These are phyloP conservation scores for Campoplex nolae DNA, from an alignment of 2,888 invertebrate species.

Conservation along the genomic window DNA sequence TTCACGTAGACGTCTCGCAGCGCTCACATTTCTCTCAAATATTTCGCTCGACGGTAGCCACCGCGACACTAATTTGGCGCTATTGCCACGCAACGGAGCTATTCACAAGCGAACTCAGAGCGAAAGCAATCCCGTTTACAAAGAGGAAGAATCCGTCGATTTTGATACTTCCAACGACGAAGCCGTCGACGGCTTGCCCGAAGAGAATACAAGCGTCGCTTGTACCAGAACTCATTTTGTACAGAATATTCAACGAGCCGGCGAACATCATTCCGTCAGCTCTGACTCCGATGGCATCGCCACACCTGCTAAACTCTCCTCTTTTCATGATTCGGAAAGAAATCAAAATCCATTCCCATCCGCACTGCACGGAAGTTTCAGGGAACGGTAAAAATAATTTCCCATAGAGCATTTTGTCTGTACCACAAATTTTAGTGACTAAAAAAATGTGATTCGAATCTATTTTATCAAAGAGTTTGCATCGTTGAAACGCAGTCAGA, in stretches of 20 bases:
- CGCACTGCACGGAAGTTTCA: conserved; percentile 78
- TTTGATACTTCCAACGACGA: conserved; percentile 78
- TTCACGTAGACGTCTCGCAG: conserved; percentile 94
- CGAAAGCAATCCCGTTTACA: conserved; percentile 73
- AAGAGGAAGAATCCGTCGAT: conserved; percentile 70
- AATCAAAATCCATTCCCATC: conserved; percentile 75
- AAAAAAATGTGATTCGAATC: background rate
- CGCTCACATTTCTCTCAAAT: conserved; percentile 97
- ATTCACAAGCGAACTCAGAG: conserved; percentile 74
- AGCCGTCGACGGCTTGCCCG: conserved; percentile 79
- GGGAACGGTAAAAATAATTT: conserved; percentile 79
- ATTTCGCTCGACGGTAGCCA: conserved; percentile 97
- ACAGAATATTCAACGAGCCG: conserved; percentile 68
- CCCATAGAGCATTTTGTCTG: background rate
- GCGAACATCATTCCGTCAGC: conserved; percentile 87
- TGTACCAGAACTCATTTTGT: conserved; percentile 65
- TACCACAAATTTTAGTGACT: background rate
- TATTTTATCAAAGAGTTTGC: background rate
- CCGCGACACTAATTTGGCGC: conserved; percentile 88
- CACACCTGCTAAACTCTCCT: conserved; percentile 87
- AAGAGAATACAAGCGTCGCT: conserved; percentile 61
- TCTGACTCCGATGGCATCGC: conserved; percentile 91
- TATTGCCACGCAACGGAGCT: conserved; percentile 84
- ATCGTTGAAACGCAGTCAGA: background rate
- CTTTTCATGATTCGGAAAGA: conserved; percentile 79